Percentiles rank a stretch among this genome's conserved stretches.
These are phyloP conservation scores for Pandemis heparana DNA, from an alignment of 2,888 invertebrate species.

Conservation along the genomic window DNA sequence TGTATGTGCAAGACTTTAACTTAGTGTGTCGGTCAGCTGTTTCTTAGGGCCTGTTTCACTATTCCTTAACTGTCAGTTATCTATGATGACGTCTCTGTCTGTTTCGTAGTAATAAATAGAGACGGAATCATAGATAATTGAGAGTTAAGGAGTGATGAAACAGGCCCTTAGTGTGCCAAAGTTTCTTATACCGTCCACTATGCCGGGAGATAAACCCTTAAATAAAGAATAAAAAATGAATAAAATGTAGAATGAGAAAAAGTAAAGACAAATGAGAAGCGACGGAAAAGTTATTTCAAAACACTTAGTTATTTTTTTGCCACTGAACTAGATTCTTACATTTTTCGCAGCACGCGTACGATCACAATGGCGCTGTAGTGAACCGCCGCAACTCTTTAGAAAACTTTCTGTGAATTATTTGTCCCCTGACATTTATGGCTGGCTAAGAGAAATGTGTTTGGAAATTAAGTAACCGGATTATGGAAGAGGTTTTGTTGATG, in stretches of 20 bases:
- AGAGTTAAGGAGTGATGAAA: no score
- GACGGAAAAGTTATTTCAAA: conserved; percentile 3
- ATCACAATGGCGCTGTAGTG: background rate
- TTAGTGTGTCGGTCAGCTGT: no score
- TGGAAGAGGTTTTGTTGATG: conserved; percentile 72
- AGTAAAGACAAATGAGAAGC: background rate
- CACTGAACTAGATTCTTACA: background rate
- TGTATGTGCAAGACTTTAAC: no score
- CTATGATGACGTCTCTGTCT: no score
- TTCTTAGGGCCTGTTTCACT: no score
- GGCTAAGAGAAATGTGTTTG: conserved; percentile 75
- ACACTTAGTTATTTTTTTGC: background rate
- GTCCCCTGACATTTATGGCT: conserved; percentile 73
- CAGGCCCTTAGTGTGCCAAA: no score
- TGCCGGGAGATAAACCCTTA: no score
- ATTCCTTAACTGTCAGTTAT: no score
- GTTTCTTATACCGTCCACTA: no score
- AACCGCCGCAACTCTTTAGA: conserved; percentile 44
- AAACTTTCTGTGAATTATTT: conserved; percentile 71
- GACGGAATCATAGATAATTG: no score
- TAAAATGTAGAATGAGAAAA: background rate
- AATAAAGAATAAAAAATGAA: no score
- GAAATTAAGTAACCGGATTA: conserved; percentile 78
- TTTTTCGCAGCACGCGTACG: conserved; percentile 13
- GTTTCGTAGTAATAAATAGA: no score